Conservation (phyloP, 1,140 invertebrate species). For the Octopus bimaculoides region DNA sequence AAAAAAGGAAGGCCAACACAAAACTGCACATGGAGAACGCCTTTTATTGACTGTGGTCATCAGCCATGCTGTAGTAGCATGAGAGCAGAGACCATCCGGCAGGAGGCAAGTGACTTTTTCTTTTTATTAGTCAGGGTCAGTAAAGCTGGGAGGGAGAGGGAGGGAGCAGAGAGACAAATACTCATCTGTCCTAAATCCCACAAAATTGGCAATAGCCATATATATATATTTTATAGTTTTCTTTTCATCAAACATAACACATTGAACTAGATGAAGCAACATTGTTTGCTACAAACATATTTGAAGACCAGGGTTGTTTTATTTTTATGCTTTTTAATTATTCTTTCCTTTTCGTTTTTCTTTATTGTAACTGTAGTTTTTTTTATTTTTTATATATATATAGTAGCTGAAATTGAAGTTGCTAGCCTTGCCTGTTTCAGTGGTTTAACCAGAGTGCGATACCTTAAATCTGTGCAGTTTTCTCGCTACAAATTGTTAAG, state of each 20-base stretch:
- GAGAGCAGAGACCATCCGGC: not conserved
- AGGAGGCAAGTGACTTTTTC: conserved; percentile 5
- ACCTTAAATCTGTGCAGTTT: too few relatives aligned
- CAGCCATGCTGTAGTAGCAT: not conserved
- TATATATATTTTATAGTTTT: not conserved
- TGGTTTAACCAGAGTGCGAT: too few relatives aligned
- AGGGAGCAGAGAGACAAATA: too few relatives aligned
- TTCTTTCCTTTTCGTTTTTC: too few relatives aligned
- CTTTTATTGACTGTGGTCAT: conserved; percentile 7
- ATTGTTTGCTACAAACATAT: not conserved
- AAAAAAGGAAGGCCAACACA: too few relatives aligned
- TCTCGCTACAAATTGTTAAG: too few relatives aligned
- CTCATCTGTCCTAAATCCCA: too few relatives aligned
- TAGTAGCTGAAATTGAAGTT: too few relatives aligned
- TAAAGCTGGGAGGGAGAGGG: not conserved
- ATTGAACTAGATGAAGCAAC: not conserved
- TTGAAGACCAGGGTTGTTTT: not conserved
- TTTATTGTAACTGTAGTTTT: too few relatives aligned
- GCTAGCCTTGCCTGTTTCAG: too few relatives aligned
- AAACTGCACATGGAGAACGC: not conserved
- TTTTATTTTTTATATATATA: too few relatives aligned
- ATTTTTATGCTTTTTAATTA: not conserved
- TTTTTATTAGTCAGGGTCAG: not conserved
- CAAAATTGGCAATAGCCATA: too few relatives aligned
- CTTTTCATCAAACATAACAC: not conserved